Conservation (phyloP, 2,113 vertebrate genomes). For the Ia io region DNA sequence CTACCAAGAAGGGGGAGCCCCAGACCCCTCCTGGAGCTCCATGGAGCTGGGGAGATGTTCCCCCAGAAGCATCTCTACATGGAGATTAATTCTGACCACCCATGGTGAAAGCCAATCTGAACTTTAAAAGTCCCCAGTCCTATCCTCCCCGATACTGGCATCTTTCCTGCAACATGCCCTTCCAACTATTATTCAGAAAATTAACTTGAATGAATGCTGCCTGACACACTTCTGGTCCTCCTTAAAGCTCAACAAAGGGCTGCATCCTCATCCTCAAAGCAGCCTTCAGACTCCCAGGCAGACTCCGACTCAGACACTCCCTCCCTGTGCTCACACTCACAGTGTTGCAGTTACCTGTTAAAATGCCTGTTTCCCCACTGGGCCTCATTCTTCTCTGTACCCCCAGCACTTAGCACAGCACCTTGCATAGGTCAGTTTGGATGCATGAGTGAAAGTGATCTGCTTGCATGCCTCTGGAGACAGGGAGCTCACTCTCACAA, state of each 20-base stretch:
- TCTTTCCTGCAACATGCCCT: background rate
- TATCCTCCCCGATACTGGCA: background rate
- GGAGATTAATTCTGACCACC: background rate
- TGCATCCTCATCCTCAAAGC: background rate
- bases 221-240: background rate
- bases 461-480: background rate
- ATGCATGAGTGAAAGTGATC: background rate
- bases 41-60: background rate
- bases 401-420: background rate
- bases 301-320: background rate
- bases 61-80: background rate
- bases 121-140: background rate
- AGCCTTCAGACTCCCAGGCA: background rate
- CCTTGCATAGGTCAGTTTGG: background rate
- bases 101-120: background rate
- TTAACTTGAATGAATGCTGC: background rate
- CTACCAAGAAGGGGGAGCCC: background rate
- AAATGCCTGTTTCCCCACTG: background rate
- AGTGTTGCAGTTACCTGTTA: background rate
- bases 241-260: background rate
- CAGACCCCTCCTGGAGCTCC: background rate
- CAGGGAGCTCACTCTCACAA: background rate
- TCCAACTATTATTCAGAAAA: background rate
- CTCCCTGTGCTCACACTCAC: background rate
- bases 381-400: background rate